Percentiles rank a stretch among this genome's conserved stretches.
phyloP scores from a whole-genome alignment of 2,113 vertebrate species.

The Etheostoma spectabile region DNA sequence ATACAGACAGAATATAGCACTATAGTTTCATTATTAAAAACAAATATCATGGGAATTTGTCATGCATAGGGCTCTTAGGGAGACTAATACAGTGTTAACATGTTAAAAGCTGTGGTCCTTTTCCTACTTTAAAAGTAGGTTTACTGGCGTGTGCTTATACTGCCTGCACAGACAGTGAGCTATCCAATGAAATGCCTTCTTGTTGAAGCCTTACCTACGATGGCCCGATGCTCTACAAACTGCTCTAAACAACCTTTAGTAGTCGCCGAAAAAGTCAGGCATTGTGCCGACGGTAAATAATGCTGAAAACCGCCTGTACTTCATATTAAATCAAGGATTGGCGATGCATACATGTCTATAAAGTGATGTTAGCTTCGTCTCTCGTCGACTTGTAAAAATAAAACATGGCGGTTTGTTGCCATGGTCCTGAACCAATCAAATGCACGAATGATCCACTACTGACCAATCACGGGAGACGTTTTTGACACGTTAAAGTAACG shows the following conservation, averaged over 20 bases:
- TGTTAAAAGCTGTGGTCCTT: constrained; percentile 38
- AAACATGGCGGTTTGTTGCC: constrained; percentile 84
- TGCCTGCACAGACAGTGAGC: constrained; percentile 66
- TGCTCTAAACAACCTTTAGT: constrained; percentile 29
- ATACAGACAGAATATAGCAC: neutral
- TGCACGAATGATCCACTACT: constrained; percentile 55
- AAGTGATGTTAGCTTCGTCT: constrained; percentile 34
- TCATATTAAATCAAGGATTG: neutral
- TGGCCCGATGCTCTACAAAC: constrained; percentile 32
- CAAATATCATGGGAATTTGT: neutral
- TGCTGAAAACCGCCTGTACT: neutral
- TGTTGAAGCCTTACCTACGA: constrained; percentile 85
- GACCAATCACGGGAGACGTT: constrained; percentile 78
- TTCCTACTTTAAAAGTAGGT: constrained; percentile 56
- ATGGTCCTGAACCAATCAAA: constrained; percentile 76
- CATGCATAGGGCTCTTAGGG: neutral
- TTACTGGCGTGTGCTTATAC: constrained; percentile 83
- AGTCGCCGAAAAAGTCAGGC: neutral
- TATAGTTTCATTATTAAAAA: neutral
- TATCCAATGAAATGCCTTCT: constrained; percentile 87
- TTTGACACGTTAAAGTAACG: constrained; percentile 81
- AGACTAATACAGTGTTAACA: constrained; percentile 19
- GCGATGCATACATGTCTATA: constrained; percentile 21
- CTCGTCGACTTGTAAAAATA: constrained; percentile 42
- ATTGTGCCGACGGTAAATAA: neutral